A percentile compares a stretch with the other conserved stretches of the same genome.
Conservation (phyloP, 2,888 invertebrate genomes). For the Eupithecia vulgata region DNA sequence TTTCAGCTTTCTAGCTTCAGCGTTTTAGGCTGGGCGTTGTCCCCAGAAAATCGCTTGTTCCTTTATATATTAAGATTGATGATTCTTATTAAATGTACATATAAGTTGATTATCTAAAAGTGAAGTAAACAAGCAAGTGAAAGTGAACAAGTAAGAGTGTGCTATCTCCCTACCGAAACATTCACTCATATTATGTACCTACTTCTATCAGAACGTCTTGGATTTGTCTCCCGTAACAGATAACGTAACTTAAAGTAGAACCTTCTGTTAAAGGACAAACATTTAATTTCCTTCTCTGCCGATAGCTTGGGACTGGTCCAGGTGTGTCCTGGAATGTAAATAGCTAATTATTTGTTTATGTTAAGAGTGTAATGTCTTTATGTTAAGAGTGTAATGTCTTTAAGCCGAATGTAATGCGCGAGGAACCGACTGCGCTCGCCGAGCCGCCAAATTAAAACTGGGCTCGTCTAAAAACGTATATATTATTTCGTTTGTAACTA, state of each 20-base stretch:
- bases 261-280: not conserved
- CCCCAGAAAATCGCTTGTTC: no score
- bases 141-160: not conserved
- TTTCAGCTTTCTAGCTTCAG: no score
- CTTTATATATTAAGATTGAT: no score
- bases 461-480: not conserved
- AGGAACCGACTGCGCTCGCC: not conserved
- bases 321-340: not conserved
- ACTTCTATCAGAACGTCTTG: not conserved
- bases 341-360: not conserved
- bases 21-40: no score
- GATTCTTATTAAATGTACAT: not conserved
- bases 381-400: not conserved
- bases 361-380: not conserved
- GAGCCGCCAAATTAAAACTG: conserved; percentile 6
- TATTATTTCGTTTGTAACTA: not conserved
- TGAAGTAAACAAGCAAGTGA: not conserved
- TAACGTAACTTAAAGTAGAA: not conserved
- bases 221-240: not conserved
- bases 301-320: not conserved
- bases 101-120: not conserved
- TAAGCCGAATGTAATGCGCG: no score
- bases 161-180: not conserved
- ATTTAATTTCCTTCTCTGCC: not conserved
- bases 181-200: not conserved